Base-by-base conservation (phyloP, 2,888 invertebrate genomes). In the Eristalis pertinax region DNA sequence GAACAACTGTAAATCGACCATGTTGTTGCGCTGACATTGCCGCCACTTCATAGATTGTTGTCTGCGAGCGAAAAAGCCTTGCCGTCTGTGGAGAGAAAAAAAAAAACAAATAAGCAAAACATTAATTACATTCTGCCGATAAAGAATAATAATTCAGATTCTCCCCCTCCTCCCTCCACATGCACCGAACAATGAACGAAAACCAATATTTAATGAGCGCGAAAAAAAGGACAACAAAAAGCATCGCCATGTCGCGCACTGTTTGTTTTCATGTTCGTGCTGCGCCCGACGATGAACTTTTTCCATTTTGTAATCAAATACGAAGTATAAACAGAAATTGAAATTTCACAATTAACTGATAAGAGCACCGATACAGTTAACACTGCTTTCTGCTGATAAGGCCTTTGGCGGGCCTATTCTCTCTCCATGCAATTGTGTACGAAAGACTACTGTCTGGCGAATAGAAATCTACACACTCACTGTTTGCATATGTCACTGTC, bases 401-500 rank as follows among this genome's bases (percentile, higher is more conserved):
- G 8, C 50, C 0, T 4, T 43, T 43, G n/a, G n/a, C 15, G 15
- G 43, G 7, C 19, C 8, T 50, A 8, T 50, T 19, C n/a, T 10
- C 5, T n/a, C n/a, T 10, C 5, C 19, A 19, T 1, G 8, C 50
- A 19, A 19, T 50, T 43, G 43, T 43, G 5, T 3, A 38, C 10
- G 5, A 41, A 41, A 41, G 41, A 43, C 50, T 50, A 50, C 50
- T 19, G 50, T 50, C 50, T 19, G n/a, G 8, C 19, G 50, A 10
- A n/a, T 50, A n/a, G 50, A 50, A n/a, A 19, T 8, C 50, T 19
- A 69, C 50, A 72, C 3, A 38, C 13, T 35, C n/a, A n/a, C 43
- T 32, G 35, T 65, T 41, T 69, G 62, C 11, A 32, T 13, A 10
- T 60, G 70, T 75, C 72, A 75, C 29, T 41, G 64, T 64, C 43